Evolutionary conservation across 1,140 invertebrate species (phyloP).

Genomic region (Zaprionus ornatus): DNA sequence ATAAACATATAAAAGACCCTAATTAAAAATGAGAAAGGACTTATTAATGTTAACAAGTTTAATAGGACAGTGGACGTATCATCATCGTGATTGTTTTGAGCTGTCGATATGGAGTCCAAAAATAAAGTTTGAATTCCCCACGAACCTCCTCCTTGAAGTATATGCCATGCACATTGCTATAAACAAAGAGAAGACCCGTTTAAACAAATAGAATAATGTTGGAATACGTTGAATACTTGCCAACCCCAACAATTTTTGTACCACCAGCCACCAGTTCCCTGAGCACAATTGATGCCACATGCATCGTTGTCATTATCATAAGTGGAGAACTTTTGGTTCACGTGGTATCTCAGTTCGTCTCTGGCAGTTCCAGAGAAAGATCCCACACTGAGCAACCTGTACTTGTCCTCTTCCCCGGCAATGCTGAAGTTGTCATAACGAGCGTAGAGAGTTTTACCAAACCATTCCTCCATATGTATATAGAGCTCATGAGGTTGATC

Average conservation of each 20-base stretch:
- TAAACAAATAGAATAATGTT: neutral
- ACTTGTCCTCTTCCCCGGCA: neutral
- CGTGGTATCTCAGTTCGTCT: neutral
- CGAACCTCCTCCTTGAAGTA: neutral
- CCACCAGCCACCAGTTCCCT: neutral
- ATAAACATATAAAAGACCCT: too few relatives aligned
- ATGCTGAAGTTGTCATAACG: neutral
- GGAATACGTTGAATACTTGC: neutral
- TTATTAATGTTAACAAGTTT: too few relatives aligned
- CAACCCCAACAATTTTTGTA: neutral
- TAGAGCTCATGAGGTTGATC: neutral
- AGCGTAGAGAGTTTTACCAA: neutral
- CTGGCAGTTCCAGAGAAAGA: neutral
- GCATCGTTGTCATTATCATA: neutral
- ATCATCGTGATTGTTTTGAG: neutral
- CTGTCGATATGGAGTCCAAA: neutral
- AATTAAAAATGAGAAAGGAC: too few relatives aligned
- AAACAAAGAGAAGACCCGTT: neutral
- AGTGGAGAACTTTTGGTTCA: neutral
- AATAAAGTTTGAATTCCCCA: neutral
- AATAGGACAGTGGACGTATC: neutral
- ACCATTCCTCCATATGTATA: neutral
- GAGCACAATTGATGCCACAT: neutral
- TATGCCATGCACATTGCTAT: neutral
- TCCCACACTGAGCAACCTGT: neutral